Base-by-base conservation (phyloP, 92 coral and sea anemone genomes). In the Zoanthus sociatus region DNA sequence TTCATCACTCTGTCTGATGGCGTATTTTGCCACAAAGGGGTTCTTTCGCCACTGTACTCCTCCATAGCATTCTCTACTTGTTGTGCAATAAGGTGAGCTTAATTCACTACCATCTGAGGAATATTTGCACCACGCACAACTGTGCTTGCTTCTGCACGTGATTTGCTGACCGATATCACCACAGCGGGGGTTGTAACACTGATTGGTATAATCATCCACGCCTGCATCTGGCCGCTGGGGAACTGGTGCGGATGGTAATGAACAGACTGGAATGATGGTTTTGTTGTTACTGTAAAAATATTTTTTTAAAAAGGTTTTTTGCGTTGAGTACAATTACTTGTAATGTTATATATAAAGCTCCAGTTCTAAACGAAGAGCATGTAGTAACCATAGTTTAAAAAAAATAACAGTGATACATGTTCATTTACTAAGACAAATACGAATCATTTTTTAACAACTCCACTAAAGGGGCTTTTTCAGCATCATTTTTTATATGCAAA, bases 101-200 rank as follows among this genome's bases (percentile, higher is more conserved):
- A 51, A 5, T 54, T 55, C 31, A 11, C 7, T 14, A 9, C 31
- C 56, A 14, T 17, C 45, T 37, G 74, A 6, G 12, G 85, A 81
- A 30, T 81, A 64, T 12, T 4, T 46, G 75, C 85, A 81, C 85
- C 85, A 81, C 4, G 75, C 85, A 32, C 85, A 81, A 70, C 85
- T 81, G 75, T 63, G 51, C 58, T 81, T 81, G 44, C 20, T 20
- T 81, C 85, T 47, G 75, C 85, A 81, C 15, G n/a, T 20, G 58
- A 42, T 50, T 20, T 81, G 73, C 15, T 45, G 13, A 9, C 31
- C 31, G 42, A 81, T 66, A 4, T 46, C 9, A 3, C 46, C 13
- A 58, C 85, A 81, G 4, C 14, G n/a, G 10, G 85, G 85, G 20
- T 81, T 50, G 45, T 81, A 81, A 18, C 85, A 81, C 63, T 60